These are phyloP conservation scores for Tauraco hartlaubi DNA, from an alignment of 2,797 vertebrate genomes.

Conservation along the genomic window DNA sequence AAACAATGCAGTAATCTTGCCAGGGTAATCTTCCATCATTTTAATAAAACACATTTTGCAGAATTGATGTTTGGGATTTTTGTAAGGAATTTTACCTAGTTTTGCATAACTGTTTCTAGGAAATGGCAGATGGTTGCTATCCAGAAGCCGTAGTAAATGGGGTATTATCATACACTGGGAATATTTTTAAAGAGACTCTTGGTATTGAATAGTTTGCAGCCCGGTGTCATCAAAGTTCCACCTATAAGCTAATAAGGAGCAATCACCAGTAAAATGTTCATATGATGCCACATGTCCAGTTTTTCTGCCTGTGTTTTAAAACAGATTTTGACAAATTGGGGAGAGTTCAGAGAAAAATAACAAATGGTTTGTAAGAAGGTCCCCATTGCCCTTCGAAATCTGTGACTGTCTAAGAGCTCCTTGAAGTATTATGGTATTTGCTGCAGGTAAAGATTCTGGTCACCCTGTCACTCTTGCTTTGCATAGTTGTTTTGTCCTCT, in stretches of 20 bases:
- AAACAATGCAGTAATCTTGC: neutral
- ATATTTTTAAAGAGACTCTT: neutral
- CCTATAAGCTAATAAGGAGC: neutral
- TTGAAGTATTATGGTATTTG: neutral
- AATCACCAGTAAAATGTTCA: neutral
- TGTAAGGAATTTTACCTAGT: neutral
- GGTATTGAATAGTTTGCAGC: neutral
- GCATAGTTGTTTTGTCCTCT: neutral
- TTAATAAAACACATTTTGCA: neutral
- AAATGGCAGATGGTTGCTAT: neutral
- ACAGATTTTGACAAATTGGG: neutral
- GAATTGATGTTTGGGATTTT: neutral
- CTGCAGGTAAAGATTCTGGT: neutral
- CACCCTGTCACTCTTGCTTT: neutral
- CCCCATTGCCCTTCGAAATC: neutral
- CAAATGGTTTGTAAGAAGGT: neutral
- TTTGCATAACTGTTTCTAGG: neutral
- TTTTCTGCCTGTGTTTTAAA: constrained; percentile 40
- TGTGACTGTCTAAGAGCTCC: neutral
- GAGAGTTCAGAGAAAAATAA: neutral
- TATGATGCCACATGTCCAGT: neutral
- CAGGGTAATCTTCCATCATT: neutral
- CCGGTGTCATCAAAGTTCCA: neutral
- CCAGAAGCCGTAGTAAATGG: neutral
- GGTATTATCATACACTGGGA: neutral